Evolutionary conservation across 2,113 vertebrate species (phyloP), one percentile per base, ranked within the genome.

Genomic region (Scartelaos histophorus): DNA sequence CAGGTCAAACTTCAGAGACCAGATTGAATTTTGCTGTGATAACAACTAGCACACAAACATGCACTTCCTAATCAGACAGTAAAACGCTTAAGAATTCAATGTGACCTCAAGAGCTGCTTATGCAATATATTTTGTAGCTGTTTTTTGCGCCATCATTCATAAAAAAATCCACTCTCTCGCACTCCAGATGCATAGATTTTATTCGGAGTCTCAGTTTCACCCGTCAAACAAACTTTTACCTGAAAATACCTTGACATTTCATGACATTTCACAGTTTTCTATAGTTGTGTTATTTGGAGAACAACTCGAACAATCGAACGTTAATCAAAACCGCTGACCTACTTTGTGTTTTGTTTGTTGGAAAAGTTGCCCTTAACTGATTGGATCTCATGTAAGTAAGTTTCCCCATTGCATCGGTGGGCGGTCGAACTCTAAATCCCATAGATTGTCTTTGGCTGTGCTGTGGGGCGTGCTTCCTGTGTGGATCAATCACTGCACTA

Each of bases 401-500:
- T 78, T 57, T 61, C 61, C 71, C 69, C 76, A 21, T 69, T 17
- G 29, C 17, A 43, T 11, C n/a, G 45, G 74, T 74, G 68, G 35
- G 47, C 80, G 46, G 70, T 66, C 67, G 57, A 69, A 62, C 64
- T 69, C 43, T 19, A 7, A 67, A 74, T 76, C 49, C 74, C 74
- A 77, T 78, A 72, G 77, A 79, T 78, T 71, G 53, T 79, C 75
- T 61, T 46, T 75, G 71, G 65, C 74, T 77, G 69, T 64, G 69
- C 70, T 49, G 78, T 77, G 65, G 69, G 75, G 76, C 70, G 45
- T 62, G 74, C 87, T 91, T 91, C 89, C 91, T 91, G 88, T 90
- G 79, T 72, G 87, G 87, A 94, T 93, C 93, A 91, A 91, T 94
- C 91, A 90, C 61, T 82, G 87, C 82, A 82, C 89, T 89, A 91